Conservation (phyloP, 2,797 vertebrate genomes). For the Bovichtus diacanthus region DNA sequence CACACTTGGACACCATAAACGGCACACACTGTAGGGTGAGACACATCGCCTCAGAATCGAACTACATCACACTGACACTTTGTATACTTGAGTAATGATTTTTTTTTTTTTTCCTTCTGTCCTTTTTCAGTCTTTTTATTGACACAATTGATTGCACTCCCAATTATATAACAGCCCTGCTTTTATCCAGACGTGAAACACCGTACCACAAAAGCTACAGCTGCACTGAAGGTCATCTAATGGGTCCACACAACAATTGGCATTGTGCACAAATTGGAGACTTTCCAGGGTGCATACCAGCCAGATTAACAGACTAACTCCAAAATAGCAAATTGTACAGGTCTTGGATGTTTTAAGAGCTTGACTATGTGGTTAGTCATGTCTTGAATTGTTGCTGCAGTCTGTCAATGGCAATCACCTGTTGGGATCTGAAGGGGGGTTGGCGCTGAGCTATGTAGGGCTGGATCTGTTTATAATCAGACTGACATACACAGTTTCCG, state of each 20-base stretch:
- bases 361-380: slow-evolving; percentile 40
- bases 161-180: slow-evolving; percentile 12
- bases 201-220: slow-evolving; percentile 50
- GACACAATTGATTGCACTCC: slow-evolving; percentile 4
- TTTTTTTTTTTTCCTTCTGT: slow-evolving; percentile 6
- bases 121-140: slow-evolving; percentile 12
- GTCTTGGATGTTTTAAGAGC: slow-evolving; percentile 67
- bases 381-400: slow-evolving; percentile 61
- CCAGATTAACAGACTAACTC: slow-evolving; percentile 71
- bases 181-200: slow-evolving; percentile 37
- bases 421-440: slow-evolving; percentile 47
- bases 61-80: background rate
- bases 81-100: background rate
- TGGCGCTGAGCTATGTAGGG: slow-evolving; percentile 42
- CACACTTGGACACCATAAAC: background rate
- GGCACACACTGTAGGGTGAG: background rate
- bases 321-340: slow-evolving; percentile 82
- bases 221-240: slow-evolving; percentile 81
- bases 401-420: slow-evolving; percentile 67
- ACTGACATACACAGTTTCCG: slow-evolving; percentile 57
- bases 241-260: slow-evolving; percentile 75
- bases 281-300: slow-evolving; percentile 75
- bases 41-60: background rate
- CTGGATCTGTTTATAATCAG: slow-evolving; percentile 69
- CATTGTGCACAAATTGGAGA: slow-evolving; percentile 69